These are phyloP conservation scores for Eudasyphora cyanicolor DNA, from an alignment of 2,888 invertebrate species.

Conservation along the genomic window DNA sequence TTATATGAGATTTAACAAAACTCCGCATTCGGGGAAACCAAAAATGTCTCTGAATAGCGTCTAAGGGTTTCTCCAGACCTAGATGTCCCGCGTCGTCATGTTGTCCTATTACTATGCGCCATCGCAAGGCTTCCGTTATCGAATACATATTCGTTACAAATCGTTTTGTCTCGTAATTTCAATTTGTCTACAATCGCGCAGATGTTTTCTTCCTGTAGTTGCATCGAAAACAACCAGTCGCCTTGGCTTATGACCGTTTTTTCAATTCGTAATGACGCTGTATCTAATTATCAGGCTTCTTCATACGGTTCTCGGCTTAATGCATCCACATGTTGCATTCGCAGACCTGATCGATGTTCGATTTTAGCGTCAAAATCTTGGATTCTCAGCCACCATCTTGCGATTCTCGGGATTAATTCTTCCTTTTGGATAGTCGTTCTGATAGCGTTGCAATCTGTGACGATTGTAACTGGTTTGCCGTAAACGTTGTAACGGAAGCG, in stretches of 20 bases:
- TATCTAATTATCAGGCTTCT: conserved; percentile 13
- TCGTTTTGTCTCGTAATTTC: not conserved
- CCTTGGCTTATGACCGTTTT: conserved; percentile 14
- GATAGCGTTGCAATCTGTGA: conserved; percentile 59
- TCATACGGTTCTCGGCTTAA: conserved; percentile 22
- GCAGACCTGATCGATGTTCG: conserved; percentile 10
- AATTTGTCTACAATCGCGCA: conserved; percentile 7
- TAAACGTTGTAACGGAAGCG: conserved; percentile 53
- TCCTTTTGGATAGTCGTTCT: conserved; percentile 58
- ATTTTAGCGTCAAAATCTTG: conserved; percentile 6
- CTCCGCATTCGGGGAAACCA: too few relatives aligned
- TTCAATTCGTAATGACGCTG: conserved; percentile 14
- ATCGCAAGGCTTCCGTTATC: too few relatives aligned
- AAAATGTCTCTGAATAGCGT: too few relatives aligned
- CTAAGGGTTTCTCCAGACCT: too few relatives aligned
- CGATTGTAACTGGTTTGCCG: conserved; percentile 50
- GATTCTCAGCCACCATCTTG: conserved; percentile 58
- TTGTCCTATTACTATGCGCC: too few relatives aligned
- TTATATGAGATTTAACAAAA: too few relatives aligned
- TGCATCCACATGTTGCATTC: conserved; percentile 21
- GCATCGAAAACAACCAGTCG: conserved; percentile 31
- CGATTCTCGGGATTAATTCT: conserved; percentile 53
- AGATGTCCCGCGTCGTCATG: too few relatives aligned
- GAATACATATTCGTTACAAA: conserved; percentile 14
- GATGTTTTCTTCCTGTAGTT: conserved; percentile 25